These are phyloP conservation scores for Diabrotica balteata DNA, from an alignment of 2,888 invertebrate genomes.

Conservation along the genomic window DNA sequence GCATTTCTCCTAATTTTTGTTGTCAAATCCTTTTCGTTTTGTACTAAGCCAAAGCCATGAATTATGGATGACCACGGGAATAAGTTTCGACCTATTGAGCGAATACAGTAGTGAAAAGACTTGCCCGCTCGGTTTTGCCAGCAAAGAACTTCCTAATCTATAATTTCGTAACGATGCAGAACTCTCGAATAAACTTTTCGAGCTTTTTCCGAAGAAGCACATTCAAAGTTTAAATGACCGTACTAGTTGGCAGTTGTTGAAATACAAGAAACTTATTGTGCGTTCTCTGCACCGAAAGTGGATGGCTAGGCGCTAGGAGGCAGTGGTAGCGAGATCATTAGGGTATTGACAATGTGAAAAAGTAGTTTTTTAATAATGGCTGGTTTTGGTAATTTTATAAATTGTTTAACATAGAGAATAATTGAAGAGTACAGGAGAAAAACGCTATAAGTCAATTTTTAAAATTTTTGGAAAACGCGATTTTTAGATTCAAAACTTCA, in stretches of 20 bases:
- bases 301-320: not conserved
- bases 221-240: slow-evolving; percentile 32
- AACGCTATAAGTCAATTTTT: no score
- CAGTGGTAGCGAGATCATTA: no score
- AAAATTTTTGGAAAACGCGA: no score
- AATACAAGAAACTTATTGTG: slow-evolving; percentile 49
- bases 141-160: slow-evolving; percentile 6
- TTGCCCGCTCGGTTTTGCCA: slow-evolving; percentile 7
- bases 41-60: not conserved
- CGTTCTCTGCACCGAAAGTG: slow-evolving; percentile 41
- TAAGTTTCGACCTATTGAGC: slow-evolving; percentile 8
- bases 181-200: slow-evolving; percentile 28
- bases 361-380: no score
- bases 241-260: slow-evolving; percentile 33
- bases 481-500: no score
- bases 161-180: slow-evolving; percentile 25
- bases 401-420: no score
- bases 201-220: slow-evolving; percentile 18
- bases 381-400: no score
- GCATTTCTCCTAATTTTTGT: no score
- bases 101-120: slow-evolving; percentile 7
- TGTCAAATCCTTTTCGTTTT: no score
- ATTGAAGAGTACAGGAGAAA: no score
- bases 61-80: slow-evolving; percentile 11
- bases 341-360: no score